These are phyloP conservation scores for Aphodius granarius DNA, from an alignment of 2,888 invertebrate genomes.

Conservation along the genomic window DNA sequence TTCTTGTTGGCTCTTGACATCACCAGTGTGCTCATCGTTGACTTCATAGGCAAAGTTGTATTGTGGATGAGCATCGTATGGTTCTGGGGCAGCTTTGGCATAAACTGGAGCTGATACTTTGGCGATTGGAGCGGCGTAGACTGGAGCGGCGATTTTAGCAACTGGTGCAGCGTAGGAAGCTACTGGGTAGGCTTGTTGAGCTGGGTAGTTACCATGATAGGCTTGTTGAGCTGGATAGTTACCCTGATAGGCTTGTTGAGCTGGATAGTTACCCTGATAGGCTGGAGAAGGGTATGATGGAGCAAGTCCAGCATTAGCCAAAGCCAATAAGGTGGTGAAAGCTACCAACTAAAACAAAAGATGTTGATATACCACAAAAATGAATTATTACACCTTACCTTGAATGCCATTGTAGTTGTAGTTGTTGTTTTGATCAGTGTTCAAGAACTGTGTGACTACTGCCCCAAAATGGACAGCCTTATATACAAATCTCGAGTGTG, in stretches of 20 bases:
- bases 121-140: conserved; percentile 32
- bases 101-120: conserved; percentile 29
- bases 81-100: conserved; percentile 34
- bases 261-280: not conserved
- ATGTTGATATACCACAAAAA: not conserved
- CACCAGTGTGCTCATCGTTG: conserved; percentile 57
- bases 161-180: conserved; percentile 28
- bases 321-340: not conserved
- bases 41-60: conserved; percentile 59
- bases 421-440: not conserved
- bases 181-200: not conserved
- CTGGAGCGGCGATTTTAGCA: conserved; percentile 29
- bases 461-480: not conserved
- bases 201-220: not conserved
- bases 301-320: not conserved
- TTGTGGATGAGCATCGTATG: conserved; percentile 55
- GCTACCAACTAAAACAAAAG: not conserved
- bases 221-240: not conserved
- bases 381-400: no score
- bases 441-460: not conserved
- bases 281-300: not conserved
- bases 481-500: not conserved
- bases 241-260: not conserved
- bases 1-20: conserved; percentile 57
- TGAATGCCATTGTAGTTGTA: not conserved